Evolutionary conservation across 2,113 vertebrate genomes (phyloP), one percentile per base, ranked within the genome.

Genomic region (Mesitornis unicolor): DNA sequence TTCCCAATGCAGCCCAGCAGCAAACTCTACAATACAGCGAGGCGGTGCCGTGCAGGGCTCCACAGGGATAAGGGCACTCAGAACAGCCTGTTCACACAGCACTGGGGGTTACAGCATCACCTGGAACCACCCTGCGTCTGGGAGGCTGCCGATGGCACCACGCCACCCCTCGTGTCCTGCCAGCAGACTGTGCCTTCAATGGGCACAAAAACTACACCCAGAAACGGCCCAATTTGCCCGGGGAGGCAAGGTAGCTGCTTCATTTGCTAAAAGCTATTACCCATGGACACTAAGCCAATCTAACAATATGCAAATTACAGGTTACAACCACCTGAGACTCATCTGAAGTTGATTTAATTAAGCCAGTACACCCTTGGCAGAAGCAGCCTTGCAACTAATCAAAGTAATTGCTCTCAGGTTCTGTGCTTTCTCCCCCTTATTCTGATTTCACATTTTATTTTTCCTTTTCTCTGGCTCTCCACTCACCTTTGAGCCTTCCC

Each of bases 201-300:
- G n/a, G n/a, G n/a, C 54, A 26, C 25, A 31, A 19, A 28, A 36
- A 0, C 0, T 14, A 43, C 21, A 9, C 1, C 26, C 65, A 79
- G 53, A 76, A 73, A 36, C 0, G 7, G 16, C 4, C 57, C 19
- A 0, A 5, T 28, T 29, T 18, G 14, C 40, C 35, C 40, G 24
- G 22, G 50, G 26, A 77, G 13, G 12, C 29, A 35, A 45, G n/a
- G 1, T 10, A 75, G 20, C 25, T 1, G 2, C 75, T 61, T 36
- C n/a, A 12, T 25, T 47, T 54, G 42, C 51, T 33, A 40, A 68
- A 40, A 40, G 53, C 64, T 75, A 21, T 13, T 40, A 31, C 1
- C 38, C 20, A 17, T 8, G 16, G 65, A 48, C 93, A 61, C 29
- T 48, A 51, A 67, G 14, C 50, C 69, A 79, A 35, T 2, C 6